A percentile compares a stretch with the other conserved stretches of the same genome.
Evolutionary conservation across 2,113 vertebrate species (phyloP).

Genomic region (Dicerorhinus sumatrensis): DNA sequence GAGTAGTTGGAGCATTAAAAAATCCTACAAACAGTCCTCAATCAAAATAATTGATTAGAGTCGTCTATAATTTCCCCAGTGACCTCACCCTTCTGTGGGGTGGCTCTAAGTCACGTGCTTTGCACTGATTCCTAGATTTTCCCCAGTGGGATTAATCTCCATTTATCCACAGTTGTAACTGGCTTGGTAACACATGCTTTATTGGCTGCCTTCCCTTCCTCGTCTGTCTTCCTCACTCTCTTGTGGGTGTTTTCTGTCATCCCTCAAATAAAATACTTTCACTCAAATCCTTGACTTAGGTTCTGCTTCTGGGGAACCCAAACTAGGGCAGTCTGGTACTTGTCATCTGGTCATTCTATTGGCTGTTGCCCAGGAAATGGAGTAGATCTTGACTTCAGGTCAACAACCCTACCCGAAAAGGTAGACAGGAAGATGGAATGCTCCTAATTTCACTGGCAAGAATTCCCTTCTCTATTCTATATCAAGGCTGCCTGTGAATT

Average conservation of each 20-base stretch:
- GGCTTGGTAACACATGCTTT: not conserved
- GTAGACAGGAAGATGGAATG: not conserved
- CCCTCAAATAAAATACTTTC: conserved; percentile 38
- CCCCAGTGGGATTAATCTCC: not conserved
- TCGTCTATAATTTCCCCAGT: not conserved
- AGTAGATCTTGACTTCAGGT: not conserved
- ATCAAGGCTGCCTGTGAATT: not conserved
- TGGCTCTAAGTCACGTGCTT: not conserved
- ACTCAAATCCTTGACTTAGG: not conserved
- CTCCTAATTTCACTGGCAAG: not conserved
- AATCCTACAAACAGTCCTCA: not conserved
- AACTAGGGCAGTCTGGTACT: not conserved
- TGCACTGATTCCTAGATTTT: not conserved
- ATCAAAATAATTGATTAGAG: not conserved
- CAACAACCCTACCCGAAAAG: not conserved
- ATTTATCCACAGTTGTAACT: not conserved
- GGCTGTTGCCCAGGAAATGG: not conserved
- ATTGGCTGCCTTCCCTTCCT: not conserved
- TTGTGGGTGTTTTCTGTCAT: conserved; percentile 5
- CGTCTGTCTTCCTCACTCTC: not conserved
- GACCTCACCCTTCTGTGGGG: not conserved
- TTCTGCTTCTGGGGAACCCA: conserved; percentile 25
- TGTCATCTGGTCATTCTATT: not conserved
- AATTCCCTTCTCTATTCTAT: not conserved
- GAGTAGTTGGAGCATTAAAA: not conserved